Base-by-base conservation (phyloP, 2,113 vertebrate genomes). In the Lamprotornis superbus region DNA sequence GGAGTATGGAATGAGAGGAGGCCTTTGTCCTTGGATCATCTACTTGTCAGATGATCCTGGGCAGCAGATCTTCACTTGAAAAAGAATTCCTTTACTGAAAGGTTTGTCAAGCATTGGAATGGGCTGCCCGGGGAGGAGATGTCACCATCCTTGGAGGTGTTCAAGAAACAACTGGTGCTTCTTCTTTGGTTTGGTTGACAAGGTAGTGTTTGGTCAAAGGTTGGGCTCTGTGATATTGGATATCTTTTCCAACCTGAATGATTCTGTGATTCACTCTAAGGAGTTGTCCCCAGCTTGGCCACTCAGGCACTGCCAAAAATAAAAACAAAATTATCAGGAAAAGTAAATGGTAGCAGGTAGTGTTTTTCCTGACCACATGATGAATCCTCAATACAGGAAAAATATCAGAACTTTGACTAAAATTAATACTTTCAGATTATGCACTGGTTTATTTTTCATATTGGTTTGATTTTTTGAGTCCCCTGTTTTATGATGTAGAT, bases 211-310 rank as follows among this genome's bases (percentile, higher is more conserved):
- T 12, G 10, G 25, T 31, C n/a, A 31, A 31, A 31, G 20, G 10
- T 13, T 31, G 8, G 21, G 10, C 4, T 76, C 17, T 0, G 0
- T 55, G 47, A 9, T 55, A 18, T 1, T 31, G 14, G 47, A 69
- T 21, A 17, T 37, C 12, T 76, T 42, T 27, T 69, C 15, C 30
- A 47, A 7, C 35, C 25, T 49, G 42, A 31, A 35, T 67, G 30
- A 31, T 31, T 40, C 30, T 69, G 25, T 61, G 27, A 9, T n/a
- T 74, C 1, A 2, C 18, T 67, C 5, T 39, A 42, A 86, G 33
- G 49, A 76, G 18, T 21, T 30, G 5, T 64, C 35, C 21, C 37
- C 33, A 42, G 21, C 33, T 82, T 15, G 2, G 12, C 15, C 16
- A 22, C 15, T 73, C 33, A 28, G 53, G 18, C 5, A 2, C 22